A percentile compares a stretch with the other conserved stretches of the same genome.
Conservation (phyloP, 1,140 invertebrate genomes). For the Drosophila kanapiae region DNA sequence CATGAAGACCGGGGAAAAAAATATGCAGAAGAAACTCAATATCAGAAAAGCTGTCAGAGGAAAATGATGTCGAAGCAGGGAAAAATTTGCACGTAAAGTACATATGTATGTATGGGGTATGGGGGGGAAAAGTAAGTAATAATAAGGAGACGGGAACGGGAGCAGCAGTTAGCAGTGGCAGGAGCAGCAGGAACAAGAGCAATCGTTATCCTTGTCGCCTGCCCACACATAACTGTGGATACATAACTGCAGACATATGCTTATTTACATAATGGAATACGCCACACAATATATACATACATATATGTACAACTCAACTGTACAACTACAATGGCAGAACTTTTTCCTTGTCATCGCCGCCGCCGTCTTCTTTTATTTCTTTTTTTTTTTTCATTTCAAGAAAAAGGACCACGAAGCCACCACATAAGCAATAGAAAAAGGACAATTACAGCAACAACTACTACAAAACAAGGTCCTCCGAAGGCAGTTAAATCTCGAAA, state of each 20-base stretch:
- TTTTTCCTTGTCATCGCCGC: constrained; percentile 7
- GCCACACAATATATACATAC: constrained; percentile 1
- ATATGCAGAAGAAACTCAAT: background rate
- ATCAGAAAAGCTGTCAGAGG: background rate
- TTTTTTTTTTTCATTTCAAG: constrained; percentile 32
- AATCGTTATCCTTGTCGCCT: constrained; percentile 12
- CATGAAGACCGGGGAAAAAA: background rate
- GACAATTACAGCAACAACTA: constrained; percentile 9
- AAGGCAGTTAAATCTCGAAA: constrained; percentile 13
- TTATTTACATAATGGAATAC: constrained; percentile 66
- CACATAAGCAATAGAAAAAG: constrained; percentile 8
- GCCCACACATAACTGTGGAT: constrained; percentile 19
- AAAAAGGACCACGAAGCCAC: constrained; percentile 34
- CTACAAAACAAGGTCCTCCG: constrained; percentile 1
- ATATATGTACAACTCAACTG: constrained; percentile 44
- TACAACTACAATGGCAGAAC: constrained; percentile 36
- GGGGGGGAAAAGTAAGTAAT: constrained; percentile 14
- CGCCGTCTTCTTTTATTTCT: background rate
- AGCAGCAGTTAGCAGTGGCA: background rate
- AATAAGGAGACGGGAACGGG: background rate
- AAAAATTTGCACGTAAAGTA: constrained; percentile 12
- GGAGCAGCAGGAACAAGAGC: background rate
- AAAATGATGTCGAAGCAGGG: constrained; percentile 4
- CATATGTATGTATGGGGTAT: background rate
- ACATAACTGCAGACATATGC: constrained; percentile 33